These are phyloP conservation scores for Ormyrus pomaceus DNA, from an alignment of 2,888 invertebrate species.

Conservation along the genomic window DNA sequence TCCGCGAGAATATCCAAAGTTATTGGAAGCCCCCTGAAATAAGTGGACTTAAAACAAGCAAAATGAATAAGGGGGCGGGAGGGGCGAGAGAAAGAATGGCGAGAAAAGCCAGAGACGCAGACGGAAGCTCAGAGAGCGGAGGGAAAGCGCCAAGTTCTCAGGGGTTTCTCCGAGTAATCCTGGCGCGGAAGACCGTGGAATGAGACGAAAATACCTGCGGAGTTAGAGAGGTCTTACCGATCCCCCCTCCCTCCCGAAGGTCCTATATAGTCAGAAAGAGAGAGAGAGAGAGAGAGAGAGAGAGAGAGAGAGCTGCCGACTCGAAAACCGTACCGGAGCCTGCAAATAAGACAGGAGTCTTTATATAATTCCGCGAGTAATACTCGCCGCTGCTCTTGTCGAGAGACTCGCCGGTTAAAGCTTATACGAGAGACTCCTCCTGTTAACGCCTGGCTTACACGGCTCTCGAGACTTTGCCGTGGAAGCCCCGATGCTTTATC, in stretches of 20 bases:
- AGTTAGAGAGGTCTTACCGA: slow-evolving; percentile 73
- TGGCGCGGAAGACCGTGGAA: slow-evolving; percentile 69
- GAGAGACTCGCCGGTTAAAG: slow-evolving; percentile 61
- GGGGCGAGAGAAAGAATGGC: no score
- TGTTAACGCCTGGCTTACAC: slow-evolving; percentile 62
- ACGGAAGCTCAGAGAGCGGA: no score
- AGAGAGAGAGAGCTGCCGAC: neutral
- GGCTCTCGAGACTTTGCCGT: slow-evolving; percentile 36
- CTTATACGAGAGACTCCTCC: slow-evolving; percentile 61
- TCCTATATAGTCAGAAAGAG: no score
- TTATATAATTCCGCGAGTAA: slow-evolving; percentile 73
- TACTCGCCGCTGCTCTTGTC: slow-evolving; percentile 59
- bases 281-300: no score
- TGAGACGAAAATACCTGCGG: slow-evolving; percentile 75
- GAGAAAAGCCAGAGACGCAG: no score
- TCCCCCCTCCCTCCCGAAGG: slow-evolving; percentile 53
- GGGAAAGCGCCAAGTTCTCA: slow-evolving; percentile 69
- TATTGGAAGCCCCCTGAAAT: no score
- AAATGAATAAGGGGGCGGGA: no score
- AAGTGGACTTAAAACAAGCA: no score
- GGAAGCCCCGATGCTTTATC: slow-evolving; percentile 35
- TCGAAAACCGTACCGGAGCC: slow-evolving; percentile 60
- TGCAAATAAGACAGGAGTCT: slow-evolving; percentile 72
- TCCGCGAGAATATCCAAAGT: no score
- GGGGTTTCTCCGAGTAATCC: slow-evolving; percentile 72